A percentile compares a stretch with the other conserved stretches of the same genome.
These are phyloP conservation scores for Megaceryle alcyon DNA, from an alignment of 2,797 vertebrate genomes.

Conservation along the genomic window DNA sequence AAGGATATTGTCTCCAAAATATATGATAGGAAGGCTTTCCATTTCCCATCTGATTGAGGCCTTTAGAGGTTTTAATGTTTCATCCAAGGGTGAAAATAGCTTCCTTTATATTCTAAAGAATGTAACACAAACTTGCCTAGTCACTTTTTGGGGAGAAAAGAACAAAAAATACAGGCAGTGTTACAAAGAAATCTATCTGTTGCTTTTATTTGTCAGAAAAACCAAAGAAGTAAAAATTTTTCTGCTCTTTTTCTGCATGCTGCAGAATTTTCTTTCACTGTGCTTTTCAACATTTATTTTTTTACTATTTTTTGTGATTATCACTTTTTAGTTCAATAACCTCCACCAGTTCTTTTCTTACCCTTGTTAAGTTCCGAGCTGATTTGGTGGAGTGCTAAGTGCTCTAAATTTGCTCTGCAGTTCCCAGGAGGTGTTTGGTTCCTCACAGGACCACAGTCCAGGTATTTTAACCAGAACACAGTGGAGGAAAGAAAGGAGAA, in stretches of 20 bases:
- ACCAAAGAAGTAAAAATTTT: too few relatives aligned
- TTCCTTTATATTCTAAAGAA: constrained; percentile 13
- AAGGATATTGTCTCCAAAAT: constrained; percentile 58
- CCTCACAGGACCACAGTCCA: background rate
- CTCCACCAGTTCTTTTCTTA: constrained; percentile 10
- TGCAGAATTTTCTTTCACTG: background rate
- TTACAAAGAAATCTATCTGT: background rate
- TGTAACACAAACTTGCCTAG: background rate
- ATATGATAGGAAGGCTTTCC: constrained; percentile 40
- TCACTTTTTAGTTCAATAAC: constrained; percentile 6
- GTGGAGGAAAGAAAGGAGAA: background rate
- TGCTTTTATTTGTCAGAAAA: background rate
- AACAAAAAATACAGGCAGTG: background rate
- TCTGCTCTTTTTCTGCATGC: background rate
- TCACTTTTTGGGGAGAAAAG: background rate
- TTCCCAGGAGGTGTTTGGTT: constrained; percentile 37
- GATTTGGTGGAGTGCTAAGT: background rate
- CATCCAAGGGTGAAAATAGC: constrained; percentile 38
- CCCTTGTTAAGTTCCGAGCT: constrained; percentile 18
- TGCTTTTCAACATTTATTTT: background rate
- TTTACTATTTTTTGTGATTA: background rate
- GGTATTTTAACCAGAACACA: constrained; percentile 33
- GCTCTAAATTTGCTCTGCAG: constrained; percentile 56
- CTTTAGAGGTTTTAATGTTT: constrained; percentile 48
- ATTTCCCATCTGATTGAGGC: constrained; percentile 31